A percentile compares a stretch with the other conserved stretches of the same genome.
Conservation (phyloP, 2,888 invertebrate species). For the Cremastinae sp. region DNA sequence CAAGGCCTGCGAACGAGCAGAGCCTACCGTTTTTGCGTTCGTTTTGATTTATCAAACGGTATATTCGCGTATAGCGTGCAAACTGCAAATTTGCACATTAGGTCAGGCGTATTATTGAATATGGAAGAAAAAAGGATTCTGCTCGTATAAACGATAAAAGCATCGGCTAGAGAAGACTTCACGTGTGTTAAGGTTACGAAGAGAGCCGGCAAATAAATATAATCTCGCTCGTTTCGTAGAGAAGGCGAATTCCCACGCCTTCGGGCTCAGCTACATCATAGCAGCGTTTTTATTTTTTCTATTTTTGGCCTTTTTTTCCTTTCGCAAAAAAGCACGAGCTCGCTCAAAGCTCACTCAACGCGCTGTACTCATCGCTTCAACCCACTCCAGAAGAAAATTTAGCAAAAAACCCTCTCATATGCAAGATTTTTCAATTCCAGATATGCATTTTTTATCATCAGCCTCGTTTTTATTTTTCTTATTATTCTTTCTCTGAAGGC, state of each 20-base stretch:
- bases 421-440: too few species aligned
- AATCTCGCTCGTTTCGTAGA: constrained; percentile 48
- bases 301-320: constrained; percentile 2
- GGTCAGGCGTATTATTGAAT: constrained; percentile 18
- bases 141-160: constrained; percentile 31
- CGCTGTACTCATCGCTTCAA: neutral
- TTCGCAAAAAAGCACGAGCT: constrained; percentile 4
- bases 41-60: constrained; percentile 12
- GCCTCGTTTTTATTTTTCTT: too few species aligned
- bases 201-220: constrained; percentile 50
- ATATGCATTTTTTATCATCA: too few species aligned
- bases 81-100: constrained; percentile 18
- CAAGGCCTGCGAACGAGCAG: neutral
- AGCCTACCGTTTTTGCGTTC: neutral
- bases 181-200: constrained; percentile 4
- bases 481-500: too few species aligned
- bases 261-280: constrained; percentile 34
- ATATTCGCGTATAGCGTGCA: constrained; percentile 26
- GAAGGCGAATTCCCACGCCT: constrained; percentile 60
- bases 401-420: too few species aligned
- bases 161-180: neutral
- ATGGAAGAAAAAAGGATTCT: constrained; percentile 12
- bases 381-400: neutral
- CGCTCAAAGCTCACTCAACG: neutral
- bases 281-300: too few species aligned